These are phyloP conservation scores for Poecile atricapillus DNA, from an alignment of 2,113 vertebrate species.

Conservation along the genomic window DNA sequence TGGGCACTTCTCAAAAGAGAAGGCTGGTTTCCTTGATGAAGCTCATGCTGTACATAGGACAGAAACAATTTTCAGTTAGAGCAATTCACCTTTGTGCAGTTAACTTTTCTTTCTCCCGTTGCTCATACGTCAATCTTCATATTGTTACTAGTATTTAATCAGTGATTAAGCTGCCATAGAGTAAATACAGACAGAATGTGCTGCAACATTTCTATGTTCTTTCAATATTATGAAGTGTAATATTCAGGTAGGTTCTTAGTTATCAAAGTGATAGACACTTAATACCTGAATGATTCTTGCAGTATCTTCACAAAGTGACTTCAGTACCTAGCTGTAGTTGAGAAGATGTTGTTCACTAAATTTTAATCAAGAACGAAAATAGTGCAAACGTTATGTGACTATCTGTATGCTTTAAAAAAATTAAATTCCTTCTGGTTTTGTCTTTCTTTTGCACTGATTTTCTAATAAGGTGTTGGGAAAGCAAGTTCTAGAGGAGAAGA, in stretches of 20 bases:
- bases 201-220: constrained; percentile 14
- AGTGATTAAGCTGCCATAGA: constrained; percentile 26
- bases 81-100: not conserved
- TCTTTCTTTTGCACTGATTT: not conserved
- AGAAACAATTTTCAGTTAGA: not conserved
- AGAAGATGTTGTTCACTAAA: not conserved
- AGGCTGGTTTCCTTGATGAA: not conserved
- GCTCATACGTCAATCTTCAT: not conserved
- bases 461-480: not conserved
- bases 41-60: not conserved
- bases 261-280: constrained; percentile 63
- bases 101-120: not conserved
- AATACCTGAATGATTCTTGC: constrained; percentile 36
- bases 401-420: not conserved
- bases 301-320: not conserved
- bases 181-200: constrained; percentile 44
- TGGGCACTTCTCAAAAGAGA: not conserved
- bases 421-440: not conserved
- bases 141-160: constrained; percentile 30
- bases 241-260: constrained; percentile 42
- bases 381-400: not conserved
- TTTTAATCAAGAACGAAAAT: not conserved
- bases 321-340: not conserved
- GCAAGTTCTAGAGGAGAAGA: not conserved
- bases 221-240: constrained; percentile 50